phyloP scores from a whole-genome alignment of 2,797 vertebrate species.

The Tolypeutes matacus region DNA sequence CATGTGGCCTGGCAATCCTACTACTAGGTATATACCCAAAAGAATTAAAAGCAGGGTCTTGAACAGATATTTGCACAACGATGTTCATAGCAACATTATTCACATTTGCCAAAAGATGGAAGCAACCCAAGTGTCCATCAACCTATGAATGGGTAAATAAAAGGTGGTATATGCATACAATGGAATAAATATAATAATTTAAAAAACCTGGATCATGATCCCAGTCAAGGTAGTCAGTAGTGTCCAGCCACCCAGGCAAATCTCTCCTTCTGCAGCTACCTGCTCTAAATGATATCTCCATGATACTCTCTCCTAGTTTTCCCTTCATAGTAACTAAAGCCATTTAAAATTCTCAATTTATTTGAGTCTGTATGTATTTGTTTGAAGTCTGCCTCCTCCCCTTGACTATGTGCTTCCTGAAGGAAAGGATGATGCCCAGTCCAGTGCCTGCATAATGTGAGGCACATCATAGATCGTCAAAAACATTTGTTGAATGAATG shows the following conservation, averaged over 20 bases:
- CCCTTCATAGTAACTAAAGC: not conserved
- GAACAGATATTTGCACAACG: no score
- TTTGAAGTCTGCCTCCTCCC: not conserved
- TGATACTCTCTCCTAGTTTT: not conserved
- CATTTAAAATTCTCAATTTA: not conserved
- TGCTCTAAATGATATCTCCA: not conserved
- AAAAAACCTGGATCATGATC: conserved; percentile 77
- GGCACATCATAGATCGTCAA: not conserved
- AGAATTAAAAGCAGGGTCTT: no score
- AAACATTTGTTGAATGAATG: not conserved
- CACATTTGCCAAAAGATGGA: no score
- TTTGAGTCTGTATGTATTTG: not conserved
- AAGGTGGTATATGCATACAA: no score
- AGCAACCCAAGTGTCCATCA: no score
- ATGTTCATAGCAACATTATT: no score
- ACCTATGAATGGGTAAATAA: no score
- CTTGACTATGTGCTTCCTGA: not conserved
- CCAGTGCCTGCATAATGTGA: not conserved
- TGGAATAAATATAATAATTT: no score
- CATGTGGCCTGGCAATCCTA: no score
- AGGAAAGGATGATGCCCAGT: not conserved
- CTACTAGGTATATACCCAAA: no score
- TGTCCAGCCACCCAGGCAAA: conserved; percentile 42
- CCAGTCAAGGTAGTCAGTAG: conserved; percentile 62
- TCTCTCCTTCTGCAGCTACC: conserved; percentile 60